phyloP scores from a whole-genome alignment of 1,140 invertebrate species.

The Frieseomelitta varia region DNA sequence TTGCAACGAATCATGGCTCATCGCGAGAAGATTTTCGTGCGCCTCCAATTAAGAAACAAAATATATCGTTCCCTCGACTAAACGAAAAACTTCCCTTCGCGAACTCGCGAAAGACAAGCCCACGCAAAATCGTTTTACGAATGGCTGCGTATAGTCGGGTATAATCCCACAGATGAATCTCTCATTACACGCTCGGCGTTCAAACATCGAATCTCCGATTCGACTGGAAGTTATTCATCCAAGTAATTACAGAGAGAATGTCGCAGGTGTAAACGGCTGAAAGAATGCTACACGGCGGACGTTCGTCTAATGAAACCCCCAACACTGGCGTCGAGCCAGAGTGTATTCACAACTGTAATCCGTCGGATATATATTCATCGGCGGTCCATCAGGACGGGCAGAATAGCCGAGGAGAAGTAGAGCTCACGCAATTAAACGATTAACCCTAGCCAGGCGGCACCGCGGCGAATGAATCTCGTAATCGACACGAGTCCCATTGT shows the following conservation, averaged over 20 bases:
- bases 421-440: constrained; percentile 13
- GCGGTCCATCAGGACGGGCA: not conserved
- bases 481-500: constrained; percentile 24
- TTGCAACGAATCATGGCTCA: not conserved
- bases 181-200: not conserved
- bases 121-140: not conserved
- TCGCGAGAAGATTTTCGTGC: not conserved
- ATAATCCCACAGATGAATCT: not conserved
- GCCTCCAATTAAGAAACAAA: not conserved
- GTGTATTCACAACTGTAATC: not conserved
- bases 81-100: not conserved
- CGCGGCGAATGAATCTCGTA: constrained; percentile 10
- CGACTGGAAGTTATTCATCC: not conserved
- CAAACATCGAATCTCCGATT: not conserved
- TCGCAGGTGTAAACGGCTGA: not conserved
- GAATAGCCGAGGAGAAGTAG: not conserved
- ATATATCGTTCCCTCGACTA: not conserved
- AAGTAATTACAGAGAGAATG: not conserved
- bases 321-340: not conserved
- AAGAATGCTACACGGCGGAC: not conserved
- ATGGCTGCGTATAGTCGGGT: not conserved
- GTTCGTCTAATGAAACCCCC: not conserved
- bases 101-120: no score
- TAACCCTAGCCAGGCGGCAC: not conserved
- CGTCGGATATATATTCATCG: not conserved